These are phyloP conservation scores for Caradrina kadenii DNA, from an alignment of 2,888 invertebrate species.

Conservation along the genomic window DNA sequence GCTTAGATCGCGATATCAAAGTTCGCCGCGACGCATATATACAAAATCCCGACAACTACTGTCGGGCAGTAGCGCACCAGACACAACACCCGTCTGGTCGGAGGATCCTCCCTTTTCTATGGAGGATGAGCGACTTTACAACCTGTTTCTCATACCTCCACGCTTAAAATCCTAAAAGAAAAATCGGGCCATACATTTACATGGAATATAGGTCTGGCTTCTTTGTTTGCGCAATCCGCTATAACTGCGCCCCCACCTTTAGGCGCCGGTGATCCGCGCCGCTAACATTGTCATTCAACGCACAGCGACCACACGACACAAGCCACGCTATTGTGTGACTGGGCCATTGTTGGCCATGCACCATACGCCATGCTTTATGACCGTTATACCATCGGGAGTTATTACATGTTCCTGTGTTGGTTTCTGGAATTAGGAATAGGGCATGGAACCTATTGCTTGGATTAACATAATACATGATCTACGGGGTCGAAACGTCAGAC, in stretches of 20 bases:
- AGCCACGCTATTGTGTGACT: constrained; percentile 64
- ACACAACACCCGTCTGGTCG: no score
- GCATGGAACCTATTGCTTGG: constrained; percentile 9
- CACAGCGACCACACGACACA: constrained; percentile 63
- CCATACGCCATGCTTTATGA: constrained; percentile 43
- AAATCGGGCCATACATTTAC: no score
- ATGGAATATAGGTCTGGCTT: no score
- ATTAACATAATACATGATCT: constrained; percentile 1
- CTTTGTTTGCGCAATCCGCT: constrained; percentile 28
- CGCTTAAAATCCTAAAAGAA: no score
- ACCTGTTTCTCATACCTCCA: no score
- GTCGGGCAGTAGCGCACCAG: no score
- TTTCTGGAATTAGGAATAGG: constrained; percentile 47
- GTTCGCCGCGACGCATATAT: no score
- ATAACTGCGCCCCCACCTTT: constrained; percentile 45
- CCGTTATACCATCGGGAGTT: constrained; percentile 56
- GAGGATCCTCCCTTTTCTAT: no score
- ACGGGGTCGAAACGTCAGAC: no score
- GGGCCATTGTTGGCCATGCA: constrained; percentile 61
- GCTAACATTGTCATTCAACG: constrained; percentile 69
- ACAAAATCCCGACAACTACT: no score
- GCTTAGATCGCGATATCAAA: no score
- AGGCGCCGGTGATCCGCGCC: constrained; percentile 71
- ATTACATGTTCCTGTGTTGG: constrained; percentile 46
- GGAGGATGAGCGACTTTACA: no score